Conservation (phyloP, 1,140 invertebrate species). For the Lysiphlebus fabarum region DNA sequence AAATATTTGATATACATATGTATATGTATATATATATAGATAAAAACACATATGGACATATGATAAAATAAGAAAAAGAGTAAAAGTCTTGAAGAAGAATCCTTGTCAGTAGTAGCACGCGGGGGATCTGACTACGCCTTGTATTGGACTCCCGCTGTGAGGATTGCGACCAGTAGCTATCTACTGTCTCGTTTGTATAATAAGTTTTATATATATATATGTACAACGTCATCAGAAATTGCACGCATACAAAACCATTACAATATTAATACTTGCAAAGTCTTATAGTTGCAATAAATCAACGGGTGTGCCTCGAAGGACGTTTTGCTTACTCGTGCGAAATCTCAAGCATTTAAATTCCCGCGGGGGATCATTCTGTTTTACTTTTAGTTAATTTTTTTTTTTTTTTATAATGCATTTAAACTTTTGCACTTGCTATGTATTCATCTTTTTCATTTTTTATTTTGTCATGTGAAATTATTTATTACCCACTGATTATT, state of each 20-base stretch:
- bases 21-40: too few species aligned
- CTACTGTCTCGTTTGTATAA: slow-evolving; percentile 54
- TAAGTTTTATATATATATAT: slow-evolving; percentile 39
- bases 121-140: slow-evolving; percentile 36
- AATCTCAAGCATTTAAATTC: slow-evolving; percentile 1
- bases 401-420: slow-evolving; percentile 15
- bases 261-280: slow-evolving; percentile 41
- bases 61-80: not conserved
- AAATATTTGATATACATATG: too few species aligned
- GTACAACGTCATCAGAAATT: not conserved
- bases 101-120: slow-evolving; percentile 34
- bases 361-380: slow-evolving; percentile 5
- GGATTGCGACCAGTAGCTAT: slow-evolving; percentile 54
- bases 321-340: slow-evolving; percentile 9
- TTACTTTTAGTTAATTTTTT: slow-evolving; percentile 9
- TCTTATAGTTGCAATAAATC: slow-evolving; percentile 35
- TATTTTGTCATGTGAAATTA: too few species aligned
- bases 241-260: slow-evolving; percentile 28
- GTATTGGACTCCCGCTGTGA: slow-evolving; percentile 49
- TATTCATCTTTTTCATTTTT: too few species aligned
- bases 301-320: slow-evolving; percentile 16
- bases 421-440: too few species aligned
- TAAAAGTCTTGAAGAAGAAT: too few species aligned
- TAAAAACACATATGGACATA: too few species aligned
- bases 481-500: too few species aligned